These are phyloP conservation scores for Antitype chi DNA, from an alignment of 2,888 invertebrate genomes.

Conservation along the genomic window DNA sequence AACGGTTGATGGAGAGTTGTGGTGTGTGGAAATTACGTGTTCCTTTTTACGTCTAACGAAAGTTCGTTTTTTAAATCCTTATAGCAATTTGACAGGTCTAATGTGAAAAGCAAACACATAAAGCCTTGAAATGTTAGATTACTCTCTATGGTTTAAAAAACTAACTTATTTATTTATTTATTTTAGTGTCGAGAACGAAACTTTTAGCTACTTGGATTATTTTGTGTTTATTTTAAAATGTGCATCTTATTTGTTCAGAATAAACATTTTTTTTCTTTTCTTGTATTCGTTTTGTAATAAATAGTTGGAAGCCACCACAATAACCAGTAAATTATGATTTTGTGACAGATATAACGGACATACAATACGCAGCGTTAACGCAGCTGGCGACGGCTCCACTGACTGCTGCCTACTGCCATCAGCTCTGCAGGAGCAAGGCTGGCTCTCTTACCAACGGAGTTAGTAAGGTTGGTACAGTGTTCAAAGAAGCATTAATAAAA, in stretches of 20 bases:
- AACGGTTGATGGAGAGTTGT: not conserved
- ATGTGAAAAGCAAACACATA: too few species aligned
- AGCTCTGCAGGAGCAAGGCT: conserved; percentile 75
- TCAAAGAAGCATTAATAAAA: not conserved
- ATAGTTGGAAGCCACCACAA: not conserved
- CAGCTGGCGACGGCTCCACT: conserved; percentile 92
- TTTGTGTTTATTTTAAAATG: too few species aligned
- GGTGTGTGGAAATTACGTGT: not conserved
- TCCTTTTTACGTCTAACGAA: not conserved
- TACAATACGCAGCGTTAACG: conserved; percentile 92
- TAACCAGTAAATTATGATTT: not conserved
- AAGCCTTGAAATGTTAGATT: too few species aligned
- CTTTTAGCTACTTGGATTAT: too few species aligned
- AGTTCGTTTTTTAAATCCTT: too few species aligned
- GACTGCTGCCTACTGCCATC: conserved; percentile 91
- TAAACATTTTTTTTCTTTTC: too few species aligned
- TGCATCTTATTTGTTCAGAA: too few species aligned
- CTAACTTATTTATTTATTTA: too few species aligned
- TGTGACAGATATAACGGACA: conserved; percentile 87
- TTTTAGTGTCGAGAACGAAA: too few species aligned
- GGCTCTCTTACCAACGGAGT: conserved; percentile 72
- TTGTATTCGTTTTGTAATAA: too few species aligned
- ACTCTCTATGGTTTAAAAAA: too few species aligned
- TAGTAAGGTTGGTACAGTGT: conserved; percentile 69
- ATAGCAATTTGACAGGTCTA: too few species aligned